Percentiles rank a stretch among this genome's conserved stretches.
These are phyloP conservation scores for Calidris pygmaea DNA, from an alignment of 2,113 vertebrate genomes.

Conservation along the genomic window DNA sequence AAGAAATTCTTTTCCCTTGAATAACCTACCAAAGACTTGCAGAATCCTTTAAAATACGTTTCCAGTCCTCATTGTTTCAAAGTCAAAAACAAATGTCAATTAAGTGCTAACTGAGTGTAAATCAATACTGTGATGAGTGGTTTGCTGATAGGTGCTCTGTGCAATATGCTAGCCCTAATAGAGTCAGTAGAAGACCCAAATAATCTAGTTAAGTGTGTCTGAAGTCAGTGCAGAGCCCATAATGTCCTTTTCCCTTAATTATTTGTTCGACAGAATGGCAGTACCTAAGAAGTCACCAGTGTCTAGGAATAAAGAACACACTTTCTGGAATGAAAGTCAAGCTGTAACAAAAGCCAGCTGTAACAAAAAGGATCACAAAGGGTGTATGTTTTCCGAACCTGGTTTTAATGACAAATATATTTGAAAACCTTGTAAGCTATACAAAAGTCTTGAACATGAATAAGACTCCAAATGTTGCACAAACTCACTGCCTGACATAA, in stretches of 20 bases:
- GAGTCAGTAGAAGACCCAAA: neutral
- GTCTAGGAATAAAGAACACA: neutral
- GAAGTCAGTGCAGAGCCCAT: neutral
- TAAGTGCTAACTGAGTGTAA: neutral
- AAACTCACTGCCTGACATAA: neutral
- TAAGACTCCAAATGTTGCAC: neutral
- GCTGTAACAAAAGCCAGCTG: neutral
- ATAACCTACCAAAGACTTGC: neutral
- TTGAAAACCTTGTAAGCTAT: neutral
- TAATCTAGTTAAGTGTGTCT: neutral
- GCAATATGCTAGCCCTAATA: neutral
- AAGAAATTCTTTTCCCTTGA: neutral
- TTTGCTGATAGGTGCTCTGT: neutral
- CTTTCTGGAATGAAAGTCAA: neutral
- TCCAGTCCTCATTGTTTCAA: neutral
- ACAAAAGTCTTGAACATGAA: neutral
- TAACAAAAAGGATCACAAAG: neutral
- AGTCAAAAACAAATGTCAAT: conserved; percentile 1
- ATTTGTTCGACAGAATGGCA: neutral
- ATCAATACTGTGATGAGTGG: conserved; percentile 28
- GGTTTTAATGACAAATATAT: neutral
- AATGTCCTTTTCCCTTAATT: neutral
- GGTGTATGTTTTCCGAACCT: neutral
- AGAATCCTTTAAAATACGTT: neutral
- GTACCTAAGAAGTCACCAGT: neutral